Conservation (phyloP, 2,113 vertebrate species). For the Brienomyrus longianalis region DNA sequence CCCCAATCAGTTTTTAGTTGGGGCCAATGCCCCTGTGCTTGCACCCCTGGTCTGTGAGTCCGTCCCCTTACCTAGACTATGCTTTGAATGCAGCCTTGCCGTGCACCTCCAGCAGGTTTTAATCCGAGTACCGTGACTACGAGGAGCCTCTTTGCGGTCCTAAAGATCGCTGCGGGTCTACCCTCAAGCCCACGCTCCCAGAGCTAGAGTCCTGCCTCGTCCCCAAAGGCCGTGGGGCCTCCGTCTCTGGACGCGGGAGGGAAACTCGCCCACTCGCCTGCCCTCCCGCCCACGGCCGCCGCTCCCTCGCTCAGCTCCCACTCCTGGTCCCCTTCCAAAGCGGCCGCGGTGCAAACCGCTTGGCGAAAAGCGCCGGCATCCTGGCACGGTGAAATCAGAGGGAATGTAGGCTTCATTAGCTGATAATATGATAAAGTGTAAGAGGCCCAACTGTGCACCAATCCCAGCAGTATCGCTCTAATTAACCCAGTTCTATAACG, state of each 20-base stretch:
- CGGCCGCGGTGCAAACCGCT: not conserved
- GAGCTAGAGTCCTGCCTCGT: not conserved
- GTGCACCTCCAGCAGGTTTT: not conserved
- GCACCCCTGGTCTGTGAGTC: not conserved
- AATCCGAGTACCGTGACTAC: not conserved
- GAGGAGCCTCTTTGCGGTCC: not conserved
- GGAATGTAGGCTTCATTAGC: conserved; percentile 27
- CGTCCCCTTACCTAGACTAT: not conserved
- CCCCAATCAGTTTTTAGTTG: not conserved
- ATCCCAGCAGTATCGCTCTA: conserved; percentile 9
- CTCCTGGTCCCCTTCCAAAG: not conserved
- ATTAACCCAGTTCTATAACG: conserved; percentile 27
- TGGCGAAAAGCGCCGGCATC: not conserved
- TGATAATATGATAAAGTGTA: conserved; percentile 5
- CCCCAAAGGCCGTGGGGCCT: not conserved
- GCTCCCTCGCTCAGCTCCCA: not conserved
- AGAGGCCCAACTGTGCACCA: not conserved
- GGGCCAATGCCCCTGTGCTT: not conserved
- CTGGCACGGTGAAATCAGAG: not conserved
- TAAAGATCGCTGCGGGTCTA: not conserved
- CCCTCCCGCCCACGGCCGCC: not conserved
- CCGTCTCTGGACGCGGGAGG: not conserved
- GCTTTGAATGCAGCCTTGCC: not conserved
- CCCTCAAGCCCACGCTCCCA: not conserved
- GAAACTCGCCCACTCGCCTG: not conserved